Conservation (phyloP, 2,113 vertebrate genomes). For the Arvicanthis niloticus region DNA sequence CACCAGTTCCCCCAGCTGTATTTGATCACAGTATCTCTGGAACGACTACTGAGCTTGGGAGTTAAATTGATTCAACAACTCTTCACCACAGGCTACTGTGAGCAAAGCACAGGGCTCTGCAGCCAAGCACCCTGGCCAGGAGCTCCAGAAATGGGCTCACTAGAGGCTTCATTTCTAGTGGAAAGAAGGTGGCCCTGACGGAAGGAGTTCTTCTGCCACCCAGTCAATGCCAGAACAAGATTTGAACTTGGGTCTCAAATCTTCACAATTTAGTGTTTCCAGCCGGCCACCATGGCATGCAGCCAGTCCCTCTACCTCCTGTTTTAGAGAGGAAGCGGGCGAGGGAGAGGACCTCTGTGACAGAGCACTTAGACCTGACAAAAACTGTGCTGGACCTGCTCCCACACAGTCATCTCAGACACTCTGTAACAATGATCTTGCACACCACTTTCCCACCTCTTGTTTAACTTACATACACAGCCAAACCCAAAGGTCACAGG, state of each 20-base stretch:
- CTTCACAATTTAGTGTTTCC: neutral
- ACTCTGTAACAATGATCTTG: rapidly evolving
- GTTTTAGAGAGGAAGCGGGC: neutral
- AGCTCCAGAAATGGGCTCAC: neutral
- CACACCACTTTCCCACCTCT: rapidly evolving
- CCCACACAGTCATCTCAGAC: rapidly evolving
- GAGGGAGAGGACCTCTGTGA: rapidly evolving
- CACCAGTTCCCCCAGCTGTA: neutral
- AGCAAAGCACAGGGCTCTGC: rapidly evolving
- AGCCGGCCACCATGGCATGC: neutral
- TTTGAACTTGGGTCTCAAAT: neutral
- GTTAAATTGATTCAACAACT: neutral
- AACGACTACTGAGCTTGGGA: neutral
- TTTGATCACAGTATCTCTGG: neutral
- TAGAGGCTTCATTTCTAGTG: neutral
- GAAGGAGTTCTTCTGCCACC: neutral
- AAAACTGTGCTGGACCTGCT: neutral
- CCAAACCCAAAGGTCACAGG: neutral
- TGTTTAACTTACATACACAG: too few relatives aligned
- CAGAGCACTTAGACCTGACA: neutral
- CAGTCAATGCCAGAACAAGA: neutral
- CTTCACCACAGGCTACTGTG: neutral
- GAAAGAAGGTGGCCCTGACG: neutral
- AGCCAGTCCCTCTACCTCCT: rapidly evolving
- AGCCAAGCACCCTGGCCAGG: neutral